A percentile compares a stretch with the other conserved stretches of the same genome.
These are phyloP conservation scores for Salminus brasiliensis DNA, from an alignment of 2,113 vertebrate genomes.

Conservation along the genomic window DNA sequence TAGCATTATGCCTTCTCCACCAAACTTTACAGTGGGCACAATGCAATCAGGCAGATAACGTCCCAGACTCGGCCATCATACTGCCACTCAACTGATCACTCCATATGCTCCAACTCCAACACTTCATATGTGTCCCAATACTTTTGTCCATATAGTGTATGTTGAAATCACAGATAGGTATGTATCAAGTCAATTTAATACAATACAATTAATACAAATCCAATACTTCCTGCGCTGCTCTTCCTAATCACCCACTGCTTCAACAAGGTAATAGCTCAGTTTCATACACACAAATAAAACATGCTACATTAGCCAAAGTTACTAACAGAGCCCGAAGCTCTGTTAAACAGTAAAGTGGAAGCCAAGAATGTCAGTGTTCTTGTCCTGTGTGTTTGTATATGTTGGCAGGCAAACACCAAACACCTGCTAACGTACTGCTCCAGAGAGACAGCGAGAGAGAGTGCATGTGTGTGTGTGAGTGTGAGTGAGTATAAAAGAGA, in stretches of 20 bases:
- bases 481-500: not conserved
- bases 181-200: too few species aligned
- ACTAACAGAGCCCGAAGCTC: not conserved
- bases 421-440: slow-evolving; percentile 1
- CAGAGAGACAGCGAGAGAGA: not conserved
- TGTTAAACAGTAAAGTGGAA: not conserved
- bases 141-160: too few species aligned
- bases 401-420: slow-evolving; percentile 22
- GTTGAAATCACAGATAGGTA: too few species aligned
- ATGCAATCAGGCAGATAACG: too few species aligned
- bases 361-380: slow-evolving; percentile 8
- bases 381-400: slow-evolving; percentile 11
- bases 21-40: too few species aligned
- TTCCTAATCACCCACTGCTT: not conserved
- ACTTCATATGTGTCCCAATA: too few species aligned
- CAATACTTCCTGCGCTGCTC: not conserved
- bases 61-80: too few species aligned
- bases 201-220: not conserved
- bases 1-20: too few species aligned
- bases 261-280: not conserved
- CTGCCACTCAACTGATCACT: too few species aligned
- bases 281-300: not conserved
- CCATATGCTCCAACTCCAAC: too few species aligned
- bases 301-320: not conserved
- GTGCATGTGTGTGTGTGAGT: not conserved